A percentile compares a stretch with the other conserved stretches of the same genome.
phyloP scores from a whole-genome alignment of 2,797 vertebrate genomes.

The Amblyopsis hoosieri region DNA sequence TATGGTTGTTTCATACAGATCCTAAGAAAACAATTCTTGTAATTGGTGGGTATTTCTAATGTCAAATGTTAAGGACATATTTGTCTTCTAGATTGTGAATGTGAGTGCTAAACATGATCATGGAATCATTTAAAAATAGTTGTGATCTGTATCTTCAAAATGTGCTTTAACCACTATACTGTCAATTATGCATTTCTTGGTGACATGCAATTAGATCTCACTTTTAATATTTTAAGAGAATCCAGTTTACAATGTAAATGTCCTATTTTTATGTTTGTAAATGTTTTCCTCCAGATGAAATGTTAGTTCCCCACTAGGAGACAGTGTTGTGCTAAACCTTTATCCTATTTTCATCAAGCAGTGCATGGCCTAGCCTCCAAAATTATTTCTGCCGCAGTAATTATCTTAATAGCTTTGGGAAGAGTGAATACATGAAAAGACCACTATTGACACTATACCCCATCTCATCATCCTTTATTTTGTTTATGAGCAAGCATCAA shows the following conservation, averaged over 20 bases:
- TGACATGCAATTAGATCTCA: no score
- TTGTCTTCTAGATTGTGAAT: constrained; percentile 15
- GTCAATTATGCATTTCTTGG: no score
- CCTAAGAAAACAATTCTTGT: constrained; percentile 29
- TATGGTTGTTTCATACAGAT: constrained; percentile 10
- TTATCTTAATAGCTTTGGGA: neutral
- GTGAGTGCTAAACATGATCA: constrained; percentile 15
- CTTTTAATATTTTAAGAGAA: neutral
- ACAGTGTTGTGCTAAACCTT: neutral
- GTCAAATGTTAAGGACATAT: constrained; percentile 17
- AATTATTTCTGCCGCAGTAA: neutral
- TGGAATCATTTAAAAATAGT: neutral
- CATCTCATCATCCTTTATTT: constrained; percentile 84
- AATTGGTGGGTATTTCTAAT: constrained; percentile 27
- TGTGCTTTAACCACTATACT: neutral
- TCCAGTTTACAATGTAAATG: constrained; percentile 3
- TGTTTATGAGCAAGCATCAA: constrained; percentile 83
- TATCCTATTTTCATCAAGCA: neutral
- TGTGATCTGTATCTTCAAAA: neutral
- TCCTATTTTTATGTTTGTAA: neutral
- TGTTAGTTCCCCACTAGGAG: constrained; percentile 45
- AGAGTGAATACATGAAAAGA: constrained; percentile 25
- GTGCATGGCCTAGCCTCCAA: neutral
- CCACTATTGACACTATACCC: constrained; percentile 51
- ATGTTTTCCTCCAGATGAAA: constrained; percentile 6